Evolutionary conservation across 92 coral and sea anemone genomes (phyloP).

Genomic region (Bergia puertoricense): DNA sequence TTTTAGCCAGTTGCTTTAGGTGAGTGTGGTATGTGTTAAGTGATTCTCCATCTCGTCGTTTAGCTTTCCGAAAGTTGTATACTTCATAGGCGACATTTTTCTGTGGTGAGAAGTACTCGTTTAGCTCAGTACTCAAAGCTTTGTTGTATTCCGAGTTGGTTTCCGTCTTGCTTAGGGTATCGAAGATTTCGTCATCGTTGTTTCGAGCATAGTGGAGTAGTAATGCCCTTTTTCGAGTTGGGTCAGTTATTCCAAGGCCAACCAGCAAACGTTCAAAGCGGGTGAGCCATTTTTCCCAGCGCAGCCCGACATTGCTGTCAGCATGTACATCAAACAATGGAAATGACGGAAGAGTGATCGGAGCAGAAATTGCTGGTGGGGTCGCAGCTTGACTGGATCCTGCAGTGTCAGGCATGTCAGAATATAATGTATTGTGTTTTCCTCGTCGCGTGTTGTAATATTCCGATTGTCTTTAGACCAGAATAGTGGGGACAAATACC

Average conservation of each 20-base stretch:
- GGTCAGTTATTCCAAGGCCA: slow-evolving; percentile 15
- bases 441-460: slow-evolving; percentile 36
- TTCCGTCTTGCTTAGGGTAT: slow-evolving; percentile 35
- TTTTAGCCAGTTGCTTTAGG: too few species aligned
- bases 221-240: slow-evolving; percentile 20
- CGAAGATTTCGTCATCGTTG: slow-evolving; percentile 33
- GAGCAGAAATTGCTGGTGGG: slow-evolving; percentile 15
- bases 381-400: slow-evolving; percentile 7
- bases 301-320: slow-evolving; percentile 49
- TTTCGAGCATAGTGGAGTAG: slow-evolving; percentile 37
- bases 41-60: slow-evolving; percentile 39
- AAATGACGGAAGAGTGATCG: slow-evolving; percentile 30
- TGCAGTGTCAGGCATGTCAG: slow-evolving; percentile 4
- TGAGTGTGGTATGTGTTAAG: slow-evolving; percentile 40
- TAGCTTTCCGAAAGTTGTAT: slow-evolving; percentile 36
- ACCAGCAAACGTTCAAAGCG: slow-evolving; percentile 5
- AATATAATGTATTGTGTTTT: not conserved
- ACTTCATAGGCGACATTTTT: slow-evolving; percentile 45
- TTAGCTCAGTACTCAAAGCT: slow-evolving; percentile 34
- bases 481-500: not conserved
- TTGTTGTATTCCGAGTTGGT: slow-evolving; percentile 15
- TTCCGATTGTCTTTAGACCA: not conserved
- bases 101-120: slow-evolving; percentile 44
- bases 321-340: slow-evolving; percentile 49
- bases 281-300: slow-evolving; percentile 32